Conservation (phyloP, 2,888 invertebrate genomes). For the Tenthredo notha region DNA sequence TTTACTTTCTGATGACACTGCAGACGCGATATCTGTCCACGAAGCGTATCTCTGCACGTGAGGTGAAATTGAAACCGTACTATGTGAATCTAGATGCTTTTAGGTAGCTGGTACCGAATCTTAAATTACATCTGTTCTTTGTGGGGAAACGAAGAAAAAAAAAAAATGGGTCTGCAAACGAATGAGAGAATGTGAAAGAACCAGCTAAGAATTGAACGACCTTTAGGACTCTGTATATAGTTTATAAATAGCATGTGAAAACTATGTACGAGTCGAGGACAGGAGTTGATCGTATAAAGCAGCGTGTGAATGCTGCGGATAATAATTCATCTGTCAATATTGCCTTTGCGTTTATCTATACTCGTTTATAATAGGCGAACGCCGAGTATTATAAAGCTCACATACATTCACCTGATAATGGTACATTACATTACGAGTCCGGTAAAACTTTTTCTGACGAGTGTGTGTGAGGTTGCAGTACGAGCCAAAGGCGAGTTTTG, state of each 20-base stretch:
- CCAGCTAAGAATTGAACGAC: slow-evolving; percentile 5
- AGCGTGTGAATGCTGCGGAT: background rate
- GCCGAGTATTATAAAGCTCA: background rate
- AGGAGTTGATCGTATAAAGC: background rate
- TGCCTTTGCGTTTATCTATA: background rate
- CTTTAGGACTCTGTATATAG: slow-evolving; percentile 3
- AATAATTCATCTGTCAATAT: slow-evolving; percentile 19
- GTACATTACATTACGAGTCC: too few species aligned
- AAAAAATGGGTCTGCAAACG: background rate
- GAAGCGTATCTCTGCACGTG: background rate
- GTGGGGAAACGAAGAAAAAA: background rate
- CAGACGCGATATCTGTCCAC: background rate
- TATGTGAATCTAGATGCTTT: background rate
- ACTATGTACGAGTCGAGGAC: slow-evolving; percentile 6
- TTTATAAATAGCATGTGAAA: slow-evolving; percentile 28
- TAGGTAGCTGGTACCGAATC: background rate
- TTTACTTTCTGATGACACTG: slow-evolving; percentile 26
- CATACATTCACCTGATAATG: background rate
- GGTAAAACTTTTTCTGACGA: too few species aligned
- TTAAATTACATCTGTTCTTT: background rate
- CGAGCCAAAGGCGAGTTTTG: too few species aligned
- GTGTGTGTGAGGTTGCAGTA: too few species aligned
- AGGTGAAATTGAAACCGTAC: slow-evolving; percentile 34
- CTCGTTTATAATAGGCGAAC: background rate
- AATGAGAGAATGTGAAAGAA: background rate